These are phyloP conservation scores for Blastobasis adustella DNA, from an alignment of 2,888 invertebrate genomes.

Conservation along the genomic window DNA sequence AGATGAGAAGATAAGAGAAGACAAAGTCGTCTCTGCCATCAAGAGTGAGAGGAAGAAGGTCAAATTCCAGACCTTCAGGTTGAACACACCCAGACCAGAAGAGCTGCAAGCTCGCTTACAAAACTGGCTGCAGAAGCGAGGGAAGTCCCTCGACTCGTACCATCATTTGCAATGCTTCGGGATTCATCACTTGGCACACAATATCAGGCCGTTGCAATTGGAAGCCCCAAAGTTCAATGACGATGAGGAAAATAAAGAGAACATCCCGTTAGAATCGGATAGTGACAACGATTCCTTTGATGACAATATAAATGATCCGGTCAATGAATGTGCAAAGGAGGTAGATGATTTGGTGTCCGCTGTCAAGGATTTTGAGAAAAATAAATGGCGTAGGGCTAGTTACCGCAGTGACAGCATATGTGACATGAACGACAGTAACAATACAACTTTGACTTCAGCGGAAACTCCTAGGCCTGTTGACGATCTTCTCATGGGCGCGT, in stretches of 20 bases:
- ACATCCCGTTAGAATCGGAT: conserved; percentile 55
- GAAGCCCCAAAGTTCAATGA: conserved; percentile 12
- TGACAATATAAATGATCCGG: conserved; percentile 42
- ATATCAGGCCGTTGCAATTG: conserved; percentile 20
- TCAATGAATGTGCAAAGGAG: not conserved
- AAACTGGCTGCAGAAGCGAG: conserved; percentile 67
- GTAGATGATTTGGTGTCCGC: conserved; percentile 13
- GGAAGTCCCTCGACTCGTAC: conserved; percentile 61
- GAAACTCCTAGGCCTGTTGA: conserved; percentile 31
- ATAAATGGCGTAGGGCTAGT: conserved; percentile 50
- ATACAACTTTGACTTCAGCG: conserved; percentile 33
- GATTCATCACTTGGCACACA: conserved; percentile 35
- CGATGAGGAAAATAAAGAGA: conserved; percentile 71
- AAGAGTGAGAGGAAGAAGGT: conserved; percentile 62
- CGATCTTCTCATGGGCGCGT: conserved; percentile 55
- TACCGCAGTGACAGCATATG: conserved; percentile 37
- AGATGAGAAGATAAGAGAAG: conserved; percentile 36
- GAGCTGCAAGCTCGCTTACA: conserved; percentile 58
- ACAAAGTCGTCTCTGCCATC: conserved; percentile 46
- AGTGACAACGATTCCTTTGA: conserved; percentile 53
- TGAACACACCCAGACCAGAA: conserved; percentile 51
- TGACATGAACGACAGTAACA: conserved; percentile 40
- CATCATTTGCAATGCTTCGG: conserved; percentile 74
- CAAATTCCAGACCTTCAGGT: conserved; percentile 45
- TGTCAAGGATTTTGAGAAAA: conserved; percentile 8